These are phyloP conservation scores for Bruchidius siliquastri DNA, from an alignment of 2,888 invertebrate genomes.

Conservation along the genomic window DNA sequence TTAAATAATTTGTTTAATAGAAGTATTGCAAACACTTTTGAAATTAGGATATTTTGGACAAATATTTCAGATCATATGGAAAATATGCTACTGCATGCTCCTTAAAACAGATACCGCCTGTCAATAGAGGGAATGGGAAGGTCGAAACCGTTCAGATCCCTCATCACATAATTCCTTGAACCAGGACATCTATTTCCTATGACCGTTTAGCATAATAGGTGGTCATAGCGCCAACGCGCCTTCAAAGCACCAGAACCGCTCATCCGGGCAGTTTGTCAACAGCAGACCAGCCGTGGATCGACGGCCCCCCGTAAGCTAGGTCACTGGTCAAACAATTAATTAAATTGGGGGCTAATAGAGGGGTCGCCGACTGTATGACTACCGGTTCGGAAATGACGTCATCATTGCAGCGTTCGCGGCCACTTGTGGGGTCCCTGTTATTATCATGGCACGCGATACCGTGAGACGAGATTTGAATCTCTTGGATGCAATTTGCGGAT, in stretches of 20 bases:
- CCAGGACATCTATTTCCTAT: too few relatives aligned
- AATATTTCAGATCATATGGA: too few relatives aligned
- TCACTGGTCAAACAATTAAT: constrained; percentile 36
- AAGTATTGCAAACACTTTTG: too few relatives aligned
- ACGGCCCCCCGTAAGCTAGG: constrained; percentile 18
- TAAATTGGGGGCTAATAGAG: constrained; percentile 27
- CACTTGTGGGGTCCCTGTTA: constrained; percentile 37
- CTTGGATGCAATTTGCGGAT: too few relatives aligned
- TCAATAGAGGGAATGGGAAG: too few relatives aligned
- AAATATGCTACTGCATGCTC: too few relatives aligned
- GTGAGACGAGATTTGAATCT: background rate
- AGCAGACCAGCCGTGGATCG: constrained; percentile 15
- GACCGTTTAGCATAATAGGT: too few relatives aligned
- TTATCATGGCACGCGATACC: constrained; percentile 11
- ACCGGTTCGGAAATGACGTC: constrained; percentile 41
- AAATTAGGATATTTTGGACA: too few relatives aligned
- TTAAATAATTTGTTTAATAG: too few relatives aligned
- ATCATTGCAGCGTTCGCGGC: constrained; percentile 15
- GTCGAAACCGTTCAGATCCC: too few relatives aligned
- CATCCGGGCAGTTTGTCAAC: constrained; percentile 20
- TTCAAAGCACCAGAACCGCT: background rate
- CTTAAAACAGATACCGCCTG: too few relatives aligned
- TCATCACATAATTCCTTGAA: too few relatives aligned
- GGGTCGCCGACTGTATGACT: constrained; percentile 25
- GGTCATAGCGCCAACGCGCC: background rate